Percentiles rank a stretch among this genome's conserved stretches.
Conservation (phyloP, 1,140 invertebrate species). For the Steinernema feltiae region DNA sequence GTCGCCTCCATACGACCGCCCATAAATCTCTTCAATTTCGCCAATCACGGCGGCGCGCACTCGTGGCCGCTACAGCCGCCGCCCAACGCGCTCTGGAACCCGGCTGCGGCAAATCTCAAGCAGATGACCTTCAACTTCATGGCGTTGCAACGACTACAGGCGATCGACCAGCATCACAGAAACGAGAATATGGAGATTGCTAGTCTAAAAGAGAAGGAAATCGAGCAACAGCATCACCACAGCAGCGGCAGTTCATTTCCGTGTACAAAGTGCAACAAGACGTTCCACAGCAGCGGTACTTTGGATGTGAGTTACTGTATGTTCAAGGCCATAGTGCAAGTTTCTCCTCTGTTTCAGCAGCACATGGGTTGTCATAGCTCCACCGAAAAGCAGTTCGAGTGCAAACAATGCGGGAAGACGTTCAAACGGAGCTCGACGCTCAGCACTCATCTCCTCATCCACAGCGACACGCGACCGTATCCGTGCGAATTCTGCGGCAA, state of each 20-base stretch:
- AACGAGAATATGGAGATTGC: too few relatives aligned
- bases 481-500: constrained; percentile 94
- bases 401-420: constrained; percentile 81
- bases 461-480: constrained; percentile 81
- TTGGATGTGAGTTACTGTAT: constrained; percentile 65
- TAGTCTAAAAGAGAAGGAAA: too few relatives aligned
- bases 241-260: too few relatives aligned
- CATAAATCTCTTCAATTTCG: constrained; percentile 4
- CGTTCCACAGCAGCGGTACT: constrained; percentile 91
- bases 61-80: constrained; percentile 7
- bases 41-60: background rate
- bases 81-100: background rate
- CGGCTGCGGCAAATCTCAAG: background rate
- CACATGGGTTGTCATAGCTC: constrained; percentile 71
- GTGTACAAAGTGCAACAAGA: constrained; percentile 93
- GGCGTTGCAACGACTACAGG: background rate
- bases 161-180: background rate
- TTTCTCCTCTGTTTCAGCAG: constrained; percentile 73
- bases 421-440: constrained; percentile 89
- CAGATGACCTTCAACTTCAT: constrained; percentile 16
- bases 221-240: constrained; percentile 56
- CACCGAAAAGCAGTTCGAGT: constrained; percentile 48
- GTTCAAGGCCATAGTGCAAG: too few relatives aligned
- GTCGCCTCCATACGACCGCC: constrained; percentile 1
- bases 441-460: constrained; percentile 93